phyloP scores from a whole-genome alignment of 1,140 invertebrate species.

The Latrodectus geometricus region DNA sequence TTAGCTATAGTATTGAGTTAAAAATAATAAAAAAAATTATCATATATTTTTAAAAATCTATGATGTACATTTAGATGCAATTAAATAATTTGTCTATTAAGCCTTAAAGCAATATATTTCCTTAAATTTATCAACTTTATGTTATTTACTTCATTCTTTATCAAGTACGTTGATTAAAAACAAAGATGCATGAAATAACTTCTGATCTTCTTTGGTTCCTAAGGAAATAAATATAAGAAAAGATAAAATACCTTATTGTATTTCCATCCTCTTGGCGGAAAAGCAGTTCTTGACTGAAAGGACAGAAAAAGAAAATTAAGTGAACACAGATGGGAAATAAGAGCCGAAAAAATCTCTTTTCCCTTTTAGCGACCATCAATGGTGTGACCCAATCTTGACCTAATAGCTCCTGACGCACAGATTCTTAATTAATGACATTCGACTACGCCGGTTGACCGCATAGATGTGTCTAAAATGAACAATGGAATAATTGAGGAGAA shows the following conservation, averaged over 20 bases:
- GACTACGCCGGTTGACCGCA: background rate
- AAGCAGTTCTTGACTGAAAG: background rate
- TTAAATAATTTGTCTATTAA: too few species aligned
- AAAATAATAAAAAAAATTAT: too few species aligned
- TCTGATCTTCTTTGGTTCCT: too few species aligned
- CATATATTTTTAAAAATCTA: too few species aligned
- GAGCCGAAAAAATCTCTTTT: constrained; percentile 1
- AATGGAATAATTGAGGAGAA: background rate
- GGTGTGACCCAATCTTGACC: constrained; percentile 35
- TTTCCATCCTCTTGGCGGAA: background rate
- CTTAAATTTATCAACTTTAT: too few species aligned
- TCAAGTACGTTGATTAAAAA: too few species aligned
- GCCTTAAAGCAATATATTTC: too few species aligned
- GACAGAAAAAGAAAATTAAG: background rate
- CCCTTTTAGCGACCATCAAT: constrained; percentile 17
- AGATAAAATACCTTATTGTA: background rate
- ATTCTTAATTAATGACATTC: constrained; percentile 38
- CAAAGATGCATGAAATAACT: too few species aligned
- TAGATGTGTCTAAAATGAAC: background rate
- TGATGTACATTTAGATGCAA: too few species aligned
- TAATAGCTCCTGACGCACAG: constrained; percentile 29
- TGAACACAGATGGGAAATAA: background rate
- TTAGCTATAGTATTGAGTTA: too few species aligned
- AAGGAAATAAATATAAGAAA: background rate
- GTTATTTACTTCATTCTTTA: too few species aligned